Evolutionary conservation across 2,888 invertebrate species (phyloP).

Genomic region (Sipha maydis): DNA sequence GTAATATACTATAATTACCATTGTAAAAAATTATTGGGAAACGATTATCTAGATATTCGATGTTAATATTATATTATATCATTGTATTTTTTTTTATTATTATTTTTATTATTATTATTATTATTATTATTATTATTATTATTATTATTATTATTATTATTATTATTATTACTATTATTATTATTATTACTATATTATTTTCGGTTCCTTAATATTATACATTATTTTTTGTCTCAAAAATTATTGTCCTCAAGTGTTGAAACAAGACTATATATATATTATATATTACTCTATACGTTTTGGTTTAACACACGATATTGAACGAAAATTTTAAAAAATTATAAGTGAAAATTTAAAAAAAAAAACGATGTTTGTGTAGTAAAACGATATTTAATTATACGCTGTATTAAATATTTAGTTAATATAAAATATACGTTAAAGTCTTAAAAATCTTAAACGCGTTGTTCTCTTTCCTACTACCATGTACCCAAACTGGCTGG

Average conservation of each 20-base stretch:
- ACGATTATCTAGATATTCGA: conserved; percentile 51
- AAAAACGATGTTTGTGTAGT: conserved; percentile 61
- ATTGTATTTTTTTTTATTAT: conserved; percentile 15
- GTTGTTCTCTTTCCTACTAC: background rate
- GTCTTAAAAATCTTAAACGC: conserved; percentile 28
- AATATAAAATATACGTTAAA: conserved; percentile 60
- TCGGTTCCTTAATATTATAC: conserved; percentile 60
- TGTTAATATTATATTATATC: conserved; percentile 47
- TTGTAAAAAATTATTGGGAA: conserved; percentile 46
- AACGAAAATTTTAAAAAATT: conserved; percentile 44
- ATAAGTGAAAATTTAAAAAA: conserved; percentile 52
- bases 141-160: conserved; percentile 43
- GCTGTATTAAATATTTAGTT: conserved; percentile 60
- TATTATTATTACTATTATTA: conserved; percentile 30
- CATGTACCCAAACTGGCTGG: too few relatives aligned
- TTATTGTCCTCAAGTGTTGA: conserved; percentile 57
- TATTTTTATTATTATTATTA: conserved; percentile 35
- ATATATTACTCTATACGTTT: conserved; percentile 35
- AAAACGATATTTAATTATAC: conserved; percentile 60
- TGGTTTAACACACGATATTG: conserved; percentile 17
- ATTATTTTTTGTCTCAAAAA: conserved; percentile 52
- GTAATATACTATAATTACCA: conserved; percentile 48
- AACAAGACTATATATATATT: conserved; percentile 36
- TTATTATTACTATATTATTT: conserved; percentile 52
- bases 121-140: conserved; percentile 35